A percentile compares a stretch with the other conserved stretches of the same genome.
These are phyloP conservation scores for Schizopygopsis pylzovi DNA, from an alignment of 2,797 vertebrate species.

Conservation along the genomic window DNA sequence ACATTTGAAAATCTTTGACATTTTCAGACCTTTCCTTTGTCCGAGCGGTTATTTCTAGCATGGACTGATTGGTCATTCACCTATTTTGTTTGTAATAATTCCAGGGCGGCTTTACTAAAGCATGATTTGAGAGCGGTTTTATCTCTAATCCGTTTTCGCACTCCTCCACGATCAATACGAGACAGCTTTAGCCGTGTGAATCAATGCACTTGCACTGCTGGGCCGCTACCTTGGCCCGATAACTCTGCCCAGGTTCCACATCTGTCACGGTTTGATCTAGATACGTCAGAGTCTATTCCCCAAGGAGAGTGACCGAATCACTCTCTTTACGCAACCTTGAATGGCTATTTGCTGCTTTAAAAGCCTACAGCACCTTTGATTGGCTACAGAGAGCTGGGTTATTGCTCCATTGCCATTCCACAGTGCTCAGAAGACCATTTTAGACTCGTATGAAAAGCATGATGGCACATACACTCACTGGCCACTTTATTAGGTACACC, in stretches of 20 bases:
- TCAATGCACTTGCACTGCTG: constrained; percentile 23
- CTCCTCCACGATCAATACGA: constrained; percentile 21
- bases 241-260: constrained; percentile 41
- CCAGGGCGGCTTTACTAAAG: not conserved
- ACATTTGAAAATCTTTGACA: not conserved
- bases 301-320: constrained; percentile 17
- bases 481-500: too few species aligned
- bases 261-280: constrained; percentile 43
- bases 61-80: not conserved
- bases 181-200: constrained; percentile 31
- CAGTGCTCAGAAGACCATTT: not conserved
- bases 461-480: not conserved
- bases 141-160: constrained; percentile 41
- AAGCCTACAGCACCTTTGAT: constrained; percentile 6
- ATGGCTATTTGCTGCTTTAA: constrained; percentile 2
- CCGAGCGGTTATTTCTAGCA: not conserved
- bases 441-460: not conserved
- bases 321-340: constrained; percentile 26
- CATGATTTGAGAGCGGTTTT: not conserved
- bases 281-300: constrained; percentile 35
- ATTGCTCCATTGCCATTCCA: constrained; percentile 3
- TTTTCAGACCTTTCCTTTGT: not conserved
- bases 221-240: constrained; percentile 31
- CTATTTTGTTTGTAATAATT: constrained; percentile 3
- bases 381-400: not conserved